Evolutionary conservation across 1,140 invertebrate species (phyloP).

Genomic region (Anastatus disparis): DNA sequence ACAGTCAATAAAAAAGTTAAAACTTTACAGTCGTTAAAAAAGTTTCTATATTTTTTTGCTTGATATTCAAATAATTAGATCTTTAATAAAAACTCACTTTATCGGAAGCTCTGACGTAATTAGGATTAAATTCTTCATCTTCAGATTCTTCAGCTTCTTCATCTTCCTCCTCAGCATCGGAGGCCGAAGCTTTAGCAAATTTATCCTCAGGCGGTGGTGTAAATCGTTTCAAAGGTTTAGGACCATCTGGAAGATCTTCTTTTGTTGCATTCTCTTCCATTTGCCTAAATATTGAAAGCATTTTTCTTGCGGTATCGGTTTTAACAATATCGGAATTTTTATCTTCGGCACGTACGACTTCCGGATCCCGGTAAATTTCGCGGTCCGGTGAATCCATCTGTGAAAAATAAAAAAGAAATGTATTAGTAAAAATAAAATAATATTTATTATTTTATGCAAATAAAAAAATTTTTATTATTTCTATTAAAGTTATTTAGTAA

Average conservation of each 20-base stretch:
- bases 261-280: constrained; percentile 79
- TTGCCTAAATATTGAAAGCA: constrained; percentile 87
- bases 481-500: neutral
- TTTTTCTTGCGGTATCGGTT: constrained; percentile 82
- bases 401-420: constrained; percentile 15
- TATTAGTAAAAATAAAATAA: too few relatives aligned
- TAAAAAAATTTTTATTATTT: too few relatives aligned
- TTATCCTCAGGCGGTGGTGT: constrained; percentile 86
- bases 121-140: constrained; percentile 69
- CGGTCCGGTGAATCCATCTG: constrained; percentile 77
- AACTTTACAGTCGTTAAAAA: too few relatives aligned
- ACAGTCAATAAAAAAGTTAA: too few relatives aligned
- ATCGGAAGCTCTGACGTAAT: constrained; percentile 69
- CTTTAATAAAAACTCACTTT: constrained; percentile 64
- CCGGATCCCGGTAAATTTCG: constrained; percentile 81
- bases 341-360: constrained; percentile 76
- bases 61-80: too few relatives aligned
- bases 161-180: constrained; percentile 70
- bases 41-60: too few relatives aligned
- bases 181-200: constrained; percentile 66
- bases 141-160: constrained; percentile 71
- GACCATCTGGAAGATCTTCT: constrained; percentile 72
- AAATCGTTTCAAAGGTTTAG: constrained; percentile 87
- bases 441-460: too few relatives aligned
- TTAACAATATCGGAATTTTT: constrained; percentile 63